Conservation (phyloP, 2,888 invertebrate genomes). For the Teleogryllus oceanicus region DNA sequence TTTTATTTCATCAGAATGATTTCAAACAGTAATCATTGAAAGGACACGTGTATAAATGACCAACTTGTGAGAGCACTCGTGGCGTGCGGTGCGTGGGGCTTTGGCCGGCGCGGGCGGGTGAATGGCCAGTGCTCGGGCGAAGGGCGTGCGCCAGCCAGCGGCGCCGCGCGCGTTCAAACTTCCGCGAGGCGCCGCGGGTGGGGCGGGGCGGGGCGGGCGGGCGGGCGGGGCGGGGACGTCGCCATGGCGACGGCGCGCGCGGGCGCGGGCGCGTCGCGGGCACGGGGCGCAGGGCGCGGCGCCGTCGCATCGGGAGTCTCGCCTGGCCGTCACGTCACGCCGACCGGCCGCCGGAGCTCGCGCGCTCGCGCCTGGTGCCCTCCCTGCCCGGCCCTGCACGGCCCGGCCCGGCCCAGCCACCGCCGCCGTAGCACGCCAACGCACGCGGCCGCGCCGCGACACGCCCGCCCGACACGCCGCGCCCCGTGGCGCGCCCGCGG, state of each 20-base stretch:
- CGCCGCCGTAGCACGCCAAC: not conserved
- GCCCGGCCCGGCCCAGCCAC: not conserved
- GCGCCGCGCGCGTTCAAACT: conserved; percentile 7
- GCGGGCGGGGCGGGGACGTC: not conserved
- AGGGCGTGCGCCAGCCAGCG: not conserved
- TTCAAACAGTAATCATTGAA: no score
- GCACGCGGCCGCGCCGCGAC: not conserved
- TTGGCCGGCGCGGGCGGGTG: no score
- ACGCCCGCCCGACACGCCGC: no score
- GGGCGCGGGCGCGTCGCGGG: not conserved
- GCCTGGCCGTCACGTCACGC: conserved; percentile 8
- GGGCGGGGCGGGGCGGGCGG: not conserved
- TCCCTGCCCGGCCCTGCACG: not conserved
- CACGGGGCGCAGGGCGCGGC: not conserved
- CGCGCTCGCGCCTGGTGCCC: not conserved
- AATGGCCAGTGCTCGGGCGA: not conserved
- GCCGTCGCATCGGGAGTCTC: conserved; percentile 1
- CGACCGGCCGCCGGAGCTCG: not conserved
- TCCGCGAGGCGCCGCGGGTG: not conserved
- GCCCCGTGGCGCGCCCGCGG: not conserved
- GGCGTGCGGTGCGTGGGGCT: no score
- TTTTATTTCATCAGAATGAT: no score
- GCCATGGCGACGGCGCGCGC: conserved; percentile 18
- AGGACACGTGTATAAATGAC: no score
- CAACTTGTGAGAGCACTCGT: no score